Conservation (phyloP, 2,113 vertebrate species). For the Thamnophis sirtalis region DNA sequence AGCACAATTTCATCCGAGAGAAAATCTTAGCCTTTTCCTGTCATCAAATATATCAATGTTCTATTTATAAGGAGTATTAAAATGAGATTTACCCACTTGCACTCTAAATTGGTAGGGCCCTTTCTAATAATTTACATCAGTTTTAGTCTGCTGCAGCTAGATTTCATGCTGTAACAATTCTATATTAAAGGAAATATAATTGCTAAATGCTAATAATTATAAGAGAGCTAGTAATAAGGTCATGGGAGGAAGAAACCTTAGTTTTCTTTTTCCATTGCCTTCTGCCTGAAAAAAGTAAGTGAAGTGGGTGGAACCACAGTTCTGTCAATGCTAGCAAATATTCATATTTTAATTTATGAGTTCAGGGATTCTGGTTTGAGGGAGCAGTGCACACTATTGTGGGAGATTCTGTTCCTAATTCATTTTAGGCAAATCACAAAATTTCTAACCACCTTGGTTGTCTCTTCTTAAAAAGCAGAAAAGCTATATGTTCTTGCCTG, state of each 20-base stretch:
- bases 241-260: neutral
- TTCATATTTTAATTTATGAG: neutral
- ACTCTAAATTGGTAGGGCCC: neutral
- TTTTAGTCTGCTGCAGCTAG: neutral
- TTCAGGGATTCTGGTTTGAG: neutral
- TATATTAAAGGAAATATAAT: neutral
- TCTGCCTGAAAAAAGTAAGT: neutral
- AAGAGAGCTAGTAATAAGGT: neutral
- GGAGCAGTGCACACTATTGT: neutral
- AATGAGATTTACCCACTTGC: neutral
- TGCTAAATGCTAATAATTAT: neutral
- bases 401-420: neutral
- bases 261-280: no score
- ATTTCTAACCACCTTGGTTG: neutral
- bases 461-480: neutral
- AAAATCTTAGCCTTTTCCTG: neutral
- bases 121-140: neutral
- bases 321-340: neutral
- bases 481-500: neutral
- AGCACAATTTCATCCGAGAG: neutral
- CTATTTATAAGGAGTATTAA: neutral
- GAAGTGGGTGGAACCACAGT: neutral
- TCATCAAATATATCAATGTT: neutral
- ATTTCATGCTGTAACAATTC: neutral
- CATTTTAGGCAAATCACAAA: neutral